Evolutionary conservation across 2,113 vertebrate species (phyloP), one percentile per base, ranked within the genome.

Genomic region (Telmatochromis sp.): DNA sequence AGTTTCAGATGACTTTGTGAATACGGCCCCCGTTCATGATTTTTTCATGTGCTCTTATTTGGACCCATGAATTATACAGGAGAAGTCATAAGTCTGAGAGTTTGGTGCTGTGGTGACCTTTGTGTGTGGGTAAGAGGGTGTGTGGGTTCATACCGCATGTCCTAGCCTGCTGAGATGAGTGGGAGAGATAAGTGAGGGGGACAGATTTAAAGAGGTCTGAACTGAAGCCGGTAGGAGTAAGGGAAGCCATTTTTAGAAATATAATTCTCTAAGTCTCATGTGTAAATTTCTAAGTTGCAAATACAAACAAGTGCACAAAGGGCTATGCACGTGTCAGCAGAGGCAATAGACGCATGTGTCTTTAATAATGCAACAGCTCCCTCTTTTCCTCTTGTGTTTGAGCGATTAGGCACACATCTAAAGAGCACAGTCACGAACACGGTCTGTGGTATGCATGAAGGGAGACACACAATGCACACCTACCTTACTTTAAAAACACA

Each of bases 1-100:
- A 91, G 82, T 85, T 87, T 84, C 45, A 81, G 65, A 91, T 57
- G 88, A 91, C 86, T 92, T 88, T 88, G 75, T 89, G 89, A 94
- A 89, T 51, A 75, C 23, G 80, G 86, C 57, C 84, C 37, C 51
- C 8, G 21, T 83, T 91, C 92, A 95, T 95, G 87, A 92, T 88
- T 95, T 92, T 95, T 95, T 95, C 84, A 94, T 94, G 85, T 80
- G 12, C 86, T 92, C 88, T 95, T 95, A 95, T 95, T 95, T 94
- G 86, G 92, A 80, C 19, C 45, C 83, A 89, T 95, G 87, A 91
- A 91, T 92, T 58, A 93, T 92, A 86, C 83, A 95, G 33, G 33
- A 71, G 60, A 93, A 88, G 91, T 92, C 91, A 83, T 84, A 73
- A 89, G 92, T 91, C 86, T 86, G 83, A 85, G 84, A 92, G 86